Evolutionary conservation across 2,113 vertebrate species (phyloP), one percentile per base, ranked within the genome.

Genomic region (Pogona vitticeps): DNA sequence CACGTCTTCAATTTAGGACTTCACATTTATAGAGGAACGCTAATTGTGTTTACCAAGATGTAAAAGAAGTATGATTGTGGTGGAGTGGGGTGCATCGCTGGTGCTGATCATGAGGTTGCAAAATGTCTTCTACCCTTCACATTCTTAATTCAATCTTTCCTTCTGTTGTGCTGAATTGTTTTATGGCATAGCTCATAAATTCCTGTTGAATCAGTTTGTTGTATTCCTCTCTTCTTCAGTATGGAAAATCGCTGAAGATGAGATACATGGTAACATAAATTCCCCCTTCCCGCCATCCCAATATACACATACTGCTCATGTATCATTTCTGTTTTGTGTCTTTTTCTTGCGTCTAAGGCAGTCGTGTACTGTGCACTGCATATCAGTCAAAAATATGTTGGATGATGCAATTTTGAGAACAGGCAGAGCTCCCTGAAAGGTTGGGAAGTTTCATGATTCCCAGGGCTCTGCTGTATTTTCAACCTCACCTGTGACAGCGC

Each of bases 401-500:
- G 31, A 46, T 86, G 21, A 58, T 87, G 26, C 46, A 56, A 10
- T 82, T 76, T 76, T 76, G 72, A 77, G 73, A 58, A 82, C 46
- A 77, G 61, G 38, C 52, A 8, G 14, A 3, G 1, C 63, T 82
- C 26, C 26, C 76, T n/a, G 65, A 67, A 28, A 65, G 52, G 28
- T 36, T 82, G 21, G 90, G 84, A 84, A 84, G 58, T 8, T 36
- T 21, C 80, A 33, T 2, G 31, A 31, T 84, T 90, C 65, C 65
- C n/a, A 86, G 61, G 89, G 58, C 82, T 71, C 76, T 86, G 65
- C 82, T 86, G 18, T 88, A 70, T 90, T 88, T 85, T 88, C 38
- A 46, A 1, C 80, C 85, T 6, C 1, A 87, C 15, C 82, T 80
- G 77, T 81, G 72, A 68, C 70, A 87, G 78, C 73, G 52, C 31